Conservation (phyloP, 2,797 vertebrate species). For the Lagorchestes hirsutus region DNA sequence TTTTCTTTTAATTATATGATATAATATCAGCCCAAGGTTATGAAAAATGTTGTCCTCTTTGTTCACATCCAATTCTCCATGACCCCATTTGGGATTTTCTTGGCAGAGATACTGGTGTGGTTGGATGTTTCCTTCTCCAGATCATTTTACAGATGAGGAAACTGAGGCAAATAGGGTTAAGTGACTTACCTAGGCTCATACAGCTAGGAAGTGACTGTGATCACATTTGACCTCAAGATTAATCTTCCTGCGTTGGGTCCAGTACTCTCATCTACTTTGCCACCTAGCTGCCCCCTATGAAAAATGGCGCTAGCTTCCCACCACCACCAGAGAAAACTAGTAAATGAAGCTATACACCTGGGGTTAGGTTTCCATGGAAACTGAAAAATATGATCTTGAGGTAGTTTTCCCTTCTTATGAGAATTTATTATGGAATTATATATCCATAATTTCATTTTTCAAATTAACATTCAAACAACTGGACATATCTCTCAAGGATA, state of each 20-base stretch:
- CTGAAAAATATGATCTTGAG: not conserved
- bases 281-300: not conserved
- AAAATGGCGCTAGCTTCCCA: not conserved
- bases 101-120: not conserved
- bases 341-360: not conserved
- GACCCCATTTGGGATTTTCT: not conserved
- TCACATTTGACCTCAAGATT: not conserved
- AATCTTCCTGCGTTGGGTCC: not conserved
- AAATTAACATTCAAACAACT: not conserved
- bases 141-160: not conserved
- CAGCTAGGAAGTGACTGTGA: not conserved
- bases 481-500: not conserved
- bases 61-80: not conserved
- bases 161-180: not conserved
- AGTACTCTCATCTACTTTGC: not conserved
- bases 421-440: not conserved
- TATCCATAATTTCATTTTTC: not conserved
- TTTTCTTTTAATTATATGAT: not conserved
- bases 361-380: not conserved
- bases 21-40: not conserved
- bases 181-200: not conserved
- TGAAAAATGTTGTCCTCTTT: not conserved
- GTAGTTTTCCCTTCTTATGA: not conserved
- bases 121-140: not conserved
- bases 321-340: not conserved